A percentile compares a stretch with the other conserved stretches of the same genome.
These are phyloP conservation scores for Andrena hattorfiana DNA, from an alignment of 2,888 invertebrate genomes.

Conservation along the genomic window DNA sequence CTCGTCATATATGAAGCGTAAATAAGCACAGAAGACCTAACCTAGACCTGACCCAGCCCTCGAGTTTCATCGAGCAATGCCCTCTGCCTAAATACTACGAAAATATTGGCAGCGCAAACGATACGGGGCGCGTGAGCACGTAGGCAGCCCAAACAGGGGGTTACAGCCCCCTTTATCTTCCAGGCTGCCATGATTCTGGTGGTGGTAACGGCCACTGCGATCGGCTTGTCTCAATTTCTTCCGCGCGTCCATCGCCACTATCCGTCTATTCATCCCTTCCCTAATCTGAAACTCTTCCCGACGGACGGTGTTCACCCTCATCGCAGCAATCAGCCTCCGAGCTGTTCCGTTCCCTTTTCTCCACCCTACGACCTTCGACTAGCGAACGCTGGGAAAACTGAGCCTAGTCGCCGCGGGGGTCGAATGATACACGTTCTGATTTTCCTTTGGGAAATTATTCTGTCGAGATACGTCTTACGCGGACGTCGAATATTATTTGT, in stretches of 20 bases:
- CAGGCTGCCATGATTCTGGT: constrained; percentile 16
- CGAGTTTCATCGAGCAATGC: background rate
- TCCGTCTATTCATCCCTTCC: constrained; percentile 50
- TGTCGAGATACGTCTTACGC: too few species aligned
- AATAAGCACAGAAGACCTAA: constrained; percentile 19
- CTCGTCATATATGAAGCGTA: constrained; percentile 21
- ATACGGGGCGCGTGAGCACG: background rate
- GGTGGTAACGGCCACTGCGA: constrained; percentile 26
- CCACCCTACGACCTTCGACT: constrained; percentile 21
- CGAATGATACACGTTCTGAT: background rate
- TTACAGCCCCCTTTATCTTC: background rate
- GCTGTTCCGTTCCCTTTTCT: constrained; percentile 27
- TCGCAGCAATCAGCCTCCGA: constrained; percentile 27
- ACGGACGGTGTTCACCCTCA: constrained; percentile 41
- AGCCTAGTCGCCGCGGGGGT: constrained; percentile 41
- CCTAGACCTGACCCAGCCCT: too few species aligned
- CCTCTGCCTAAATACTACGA: constrained; percentile 11
- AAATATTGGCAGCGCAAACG: constrained; percentile 34
- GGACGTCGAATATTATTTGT: too few species aligned
- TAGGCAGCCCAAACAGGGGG: constrained; percentile 21
- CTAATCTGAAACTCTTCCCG: constrained; percentile 41
- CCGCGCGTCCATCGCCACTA: constrained; percentile 42
- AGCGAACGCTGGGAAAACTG: constrained; percentile 20
- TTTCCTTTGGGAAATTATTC: background rate
- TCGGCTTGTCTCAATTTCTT: constrained; percentile 55